A percentile compares a stretch with the other conserved stretches of the same genome.
Conservation (phyloP, 2,888 invertebrate genomes). For the Troglohyphantes excavatus region DNA sequence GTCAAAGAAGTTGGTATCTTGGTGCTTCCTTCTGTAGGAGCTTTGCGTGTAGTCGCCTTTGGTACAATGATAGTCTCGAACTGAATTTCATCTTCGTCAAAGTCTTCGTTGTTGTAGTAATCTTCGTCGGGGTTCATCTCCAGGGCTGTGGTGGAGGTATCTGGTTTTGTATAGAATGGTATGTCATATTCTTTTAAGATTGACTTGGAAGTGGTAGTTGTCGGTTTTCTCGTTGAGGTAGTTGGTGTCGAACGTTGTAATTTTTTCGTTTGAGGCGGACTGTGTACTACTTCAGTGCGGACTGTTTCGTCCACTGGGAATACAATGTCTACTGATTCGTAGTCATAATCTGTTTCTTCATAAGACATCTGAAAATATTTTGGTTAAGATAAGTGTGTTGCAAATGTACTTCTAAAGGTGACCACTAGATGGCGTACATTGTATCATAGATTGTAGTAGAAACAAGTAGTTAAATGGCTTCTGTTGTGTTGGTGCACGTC, state of each 20-base stretch:
- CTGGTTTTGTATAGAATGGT: background rate
- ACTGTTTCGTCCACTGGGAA: conserved; percentile 36
- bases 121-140: conserved; percentile 32
- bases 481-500: too few relatives aligned
- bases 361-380: background rate
- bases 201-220: background rate
- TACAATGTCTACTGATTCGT: conserved; percentile 26
- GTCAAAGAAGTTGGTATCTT: background rate
- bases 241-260: background rate
- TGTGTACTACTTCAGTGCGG: background rate
- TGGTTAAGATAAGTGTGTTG: too few relatives aligned
- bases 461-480: too few relatives aligned
- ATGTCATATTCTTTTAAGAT: background rate
- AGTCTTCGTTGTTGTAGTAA: background rate
- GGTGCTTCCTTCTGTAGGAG: background rate
- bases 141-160: background rate
- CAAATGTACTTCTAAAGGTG: too few relatives aligned
- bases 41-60: background rate
- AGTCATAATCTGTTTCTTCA: background rate
- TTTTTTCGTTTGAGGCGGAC: background rate
- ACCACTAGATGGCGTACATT: too few relatives aligned
- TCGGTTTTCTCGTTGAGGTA: background rate
- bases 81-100: background rate
- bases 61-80: background rate
- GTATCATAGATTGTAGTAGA: too few relatives aligned